Evolutionary conservation across 2,888 invertebrate genomes (phyloP), one percentile per base, ranked within the genome.

Genomic region (Cerastis rubricosa): DNA sequence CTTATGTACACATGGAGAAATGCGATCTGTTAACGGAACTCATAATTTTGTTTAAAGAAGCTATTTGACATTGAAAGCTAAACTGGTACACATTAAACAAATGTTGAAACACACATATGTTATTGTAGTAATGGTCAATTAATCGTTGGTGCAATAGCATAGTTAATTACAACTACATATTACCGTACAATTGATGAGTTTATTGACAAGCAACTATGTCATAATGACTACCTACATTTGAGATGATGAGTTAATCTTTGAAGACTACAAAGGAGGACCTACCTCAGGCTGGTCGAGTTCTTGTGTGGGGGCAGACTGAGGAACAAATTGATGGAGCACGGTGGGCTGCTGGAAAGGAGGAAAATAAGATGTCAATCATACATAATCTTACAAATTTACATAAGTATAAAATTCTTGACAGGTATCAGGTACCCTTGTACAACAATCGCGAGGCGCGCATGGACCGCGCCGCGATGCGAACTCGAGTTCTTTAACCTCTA

Each of bases 251-350:
- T 79, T 3, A 47, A 57, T 65, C 22, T 22, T 45, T 29, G 12
- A 45, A 43, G 43, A 11, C 7, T 59, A 57, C 29, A 25, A 71
- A 72, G 22, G n/a, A 86, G 43, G 43, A 85, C 90, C 90, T 91
- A 96, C 96, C 91, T 96, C 96, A 72, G 95, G 93, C 88, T 96
- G 96, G 87, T 96, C 96, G 78, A 96, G 86, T 82, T 96, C 96
- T 81, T 96, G 96, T 11, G 96, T 95, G n/a, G 96, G 96, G 14
- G 96, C 96, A 12, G 94, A 88, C 88, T 96, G 96, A 4, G 96
- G 96, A 61, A 96, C 94, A 86, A 96, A 96, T 87, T 96, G 96
- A 84, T 96, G 96, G 72, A 96, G 91, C 57, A 95, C 91, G 63
- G 93, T 92, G 40, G 93, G 90, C 89, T 96, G 96, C 96, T 96